Percentiles rank a stretch among this genome's conserved stretches.
Conservation (phyloP, 2,797 vertebrate genomes). For the Sandelia bainsii region DNA sequence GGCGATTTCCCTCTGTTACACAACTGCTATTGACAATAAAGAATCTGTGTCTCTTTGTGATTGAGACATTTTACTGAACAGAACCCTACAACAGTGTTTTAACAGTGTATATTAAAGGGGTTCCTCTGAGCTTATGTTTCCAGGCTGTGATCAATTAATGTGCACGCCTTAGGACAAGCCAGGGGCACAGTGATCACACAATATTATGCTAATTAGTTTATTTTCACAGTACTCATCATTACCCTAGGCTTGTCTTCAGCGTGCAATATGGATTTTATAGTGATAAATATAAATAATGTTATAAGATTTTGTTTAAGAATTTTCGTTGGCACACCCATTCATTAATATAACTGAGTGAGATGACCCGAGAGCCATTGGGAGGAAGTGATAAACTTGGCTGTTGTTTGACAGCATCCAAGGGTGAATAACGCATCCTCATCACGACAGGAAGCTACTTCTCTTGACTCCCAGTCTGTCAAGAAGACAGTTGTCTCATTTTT, state of each 20-base stretch:
- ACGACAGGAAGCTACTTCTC: slow-evolving; percentile 51
- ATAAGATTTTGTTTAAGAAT: slow-evolving; percentile 9
- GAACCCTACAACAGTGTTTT: slow-evolving; percentile 42
- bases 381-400: slow-evolving; percentile 64
- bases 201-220: slow-evolving; percentile 60
- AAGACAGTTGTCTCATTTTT: slow-evolving; percentile 54
- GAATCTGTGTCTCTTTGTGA: slow-evolving; percentile 24
- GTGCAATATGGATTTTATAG: slow-evolving; percentile 26
- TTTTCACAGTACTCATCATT: slow-evolving; percentile 46
- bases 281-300: slow-evolving; percentile 18
- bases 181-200: slow-evolving; percentile 51
- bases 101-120: slow-evolving; percentile 48
- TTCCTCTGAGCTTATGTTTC: slow-evolving; percentile 45
- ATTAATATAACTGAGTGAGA: slow-evolving; percentile 24
- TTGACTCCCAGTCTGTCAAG: slow-evolving; percentile 41
- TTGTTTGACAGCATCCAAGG: slow-evolving; percentile 59
- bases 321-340: slow-evolving; percentile 13
- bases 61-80: slow-evolving; percentile 58
- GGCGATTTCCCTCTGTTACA: slow-evolving; percentile 39
- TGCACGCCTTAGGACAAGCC: slow-evolving; percentile 53
- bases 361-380: slow-evolving; percentile 43
- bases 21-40: slow-evolving; percentile 42
- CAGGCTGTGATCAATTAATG: slow-evolving; percentile 56
- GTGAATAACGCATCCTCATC: slow-evolving; percentile 57
- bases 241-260: slow-evolving; percentile 27